Conservation (phyloP, 2,797 vertebrate species). For the Sebastes variabilis region DNA sequence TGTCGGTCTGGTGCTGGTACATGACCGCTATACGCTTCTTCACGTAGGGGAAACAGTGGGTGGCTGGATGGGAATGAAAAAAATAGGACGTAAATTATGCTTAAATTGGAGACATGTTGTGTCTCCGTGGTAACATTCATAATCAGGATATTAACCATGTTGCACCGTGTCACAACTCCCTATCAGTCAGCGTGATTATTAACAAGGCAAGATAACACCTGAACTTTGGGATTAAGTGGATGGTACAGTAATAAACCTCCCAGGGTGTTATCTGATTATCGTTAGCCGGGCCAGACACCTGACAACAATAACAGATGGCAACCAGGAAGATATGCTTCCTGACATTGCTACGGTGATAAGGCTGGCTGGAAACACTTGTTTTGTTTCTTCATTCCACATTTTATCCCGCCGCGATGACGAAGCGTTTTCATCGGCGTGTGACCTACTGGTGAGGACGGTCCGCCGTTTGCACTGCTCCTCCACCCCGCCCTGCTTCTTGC, state of each 20-base stretch:
- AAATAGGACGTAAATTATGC: neutral
- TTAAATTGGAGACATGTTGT: neutral
- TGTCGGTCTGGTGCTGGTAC: slow-evolving; percentile 97
- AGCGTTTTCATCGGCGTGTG: fast-evolving
- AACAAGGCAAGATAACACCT: slow-evolving; percentile 34
- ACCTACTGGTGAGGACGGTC: slow-evolving; percentile 93
- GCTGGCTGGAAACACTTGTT: neutral
- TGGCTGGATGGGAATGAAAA: slow-evolving; percentile 78
- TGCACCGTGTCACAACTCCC: neutral
- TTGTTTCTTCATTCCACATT: neutral
- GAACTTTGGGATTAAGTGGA: slow-evolving; percentile 47
- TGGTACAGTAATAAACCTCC: slow-evolving; percentile 27
- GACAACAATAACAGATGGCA: neutral
- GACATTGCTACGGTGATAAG: neutral
- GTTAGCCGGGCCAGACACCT: neutral
- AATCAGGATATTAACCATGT: neutral
- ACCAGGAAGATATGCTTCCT: neutral
- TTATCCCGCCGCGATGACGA: neutral
- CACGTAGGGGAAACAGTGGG: slow-evolving; percentile 96
- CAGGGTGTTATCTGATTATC: slow-evolving; percentile 1
- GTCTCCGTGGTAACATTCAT: neutral
- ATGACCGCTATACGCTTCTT: slow-evolving; percentile 97
- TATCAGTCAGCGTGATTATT: slow-evolving; percentile 26
- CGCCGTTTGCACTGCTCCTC: slow-evolving; percentile 96
- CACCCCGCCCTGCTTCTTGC: slow-evolving; percentile 94